phyloP scores from a whole-genome alignment of 2,888 invertebrate genomes.

The Ennomos erosarius region DNA sequence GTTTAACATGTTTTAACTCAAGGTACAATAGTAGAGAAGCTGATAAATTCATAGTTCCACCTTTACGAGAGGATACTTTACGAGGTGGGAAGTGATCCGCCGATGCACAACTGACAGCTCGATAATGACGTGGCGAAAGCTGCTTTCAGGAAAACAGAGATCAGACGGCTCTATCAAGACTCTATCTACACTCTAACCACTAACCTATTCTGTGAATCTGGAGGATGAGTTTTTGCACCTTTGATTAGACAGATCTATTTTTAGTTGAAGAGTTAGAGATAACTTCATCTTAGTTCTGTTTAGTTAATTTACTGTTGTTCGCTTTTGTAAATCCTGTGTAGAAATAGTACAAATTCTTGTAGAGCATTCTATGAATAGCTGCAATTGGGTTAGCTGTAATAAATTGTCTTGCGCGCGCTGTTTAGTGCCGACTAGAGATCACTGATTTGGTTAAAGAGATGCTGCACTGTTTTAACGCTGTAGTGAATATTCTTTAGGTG shows the following conservation, averaged over 20 bases:
- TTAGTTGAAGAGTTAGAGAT: too few species aligned
- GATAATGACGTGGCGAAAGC: constrained; percentile 3
- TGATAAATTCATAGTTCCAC: too few species aligned
- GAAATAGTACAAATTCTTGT: constrained; percentile 24
- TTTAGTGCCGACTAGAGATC: not conserved
- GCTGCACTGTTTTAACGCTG: too few species aligned
- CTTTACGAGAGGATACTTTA: not conserved
- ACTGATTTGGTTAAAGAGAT: not conserved
- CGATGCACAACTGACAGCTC: constrained; percentile 2
- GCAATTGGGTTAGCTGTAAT: constrained; percentile 18
- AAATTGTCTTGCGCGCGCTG: constrained; percentile 13
- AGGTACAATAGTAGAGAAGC: too few species aligned
- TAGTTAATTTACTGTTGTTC: constrained; percentile 18
- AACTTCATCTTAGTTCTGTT: not conserved
- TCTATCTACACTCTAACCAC: not conserved
- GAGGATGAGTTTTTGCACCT: not conserved
- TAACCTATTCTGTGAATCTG: not conserved
- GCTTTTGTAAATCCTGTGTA: constrained; percentile 10
- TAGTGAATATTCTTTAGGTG: too few species aligned
- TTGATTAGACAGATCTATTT: too few species aligned
- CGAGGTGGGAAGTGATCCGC: constrained; percentile 9
- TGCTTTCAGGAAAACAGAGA: constrained; percentile 1
- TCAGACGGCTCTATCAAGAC: not conserved
- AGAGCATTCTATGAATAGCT: constrained; percentile 32
- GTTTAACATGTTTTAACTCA: too few species aligned